Evolutionary conservation across 2,113 vertebrate species (phyloP), one percentile per base, ranked within the genome.

Genomic region (Actenoides lindsayi): DNA sequence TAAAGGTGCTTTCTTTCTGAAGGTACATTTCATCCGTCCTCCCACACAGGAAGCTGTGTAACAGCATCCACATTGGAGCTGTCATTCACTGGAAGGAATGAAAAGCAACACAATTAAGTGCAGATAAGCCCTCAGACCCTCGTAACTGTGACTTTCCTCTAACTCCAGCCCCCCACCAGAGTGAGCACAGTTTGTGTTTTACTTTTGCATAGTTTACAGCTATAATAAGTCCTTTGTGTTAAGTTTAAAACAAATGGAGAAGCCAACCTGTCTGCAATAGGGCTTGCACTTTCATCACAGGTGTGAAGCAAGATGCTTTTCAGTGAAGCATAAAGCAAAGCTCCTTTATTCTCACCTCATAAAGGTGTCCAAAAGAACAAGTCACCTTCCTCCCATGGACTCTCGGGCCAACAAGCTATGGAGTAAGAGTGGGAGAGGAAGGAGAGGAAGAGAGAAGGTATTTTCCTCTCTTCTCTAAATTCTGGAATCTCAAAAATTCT

Each of bases 1-100:
- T 23, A 91, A 96, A 71, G 65, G 62, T 62, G 53, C 48, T 94
- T 92, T 89, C 62, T 89, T 56, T 60, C 89, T 93, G 31, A 57
- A 57, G 65, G 25, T 31, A 62, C 31, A 79, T 25, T 31, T 91
- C 64, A 54, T 39, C 41, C 41, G 23, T 53, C 59, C 73, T 83
- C 91, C 92, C 79, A 90, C 25, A 0, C 82, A 93, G 62, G n/a
- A 87, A 82, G 35, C 82, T 96, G 83, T 81, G 83, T 59, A 93
- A 96, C 46, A 86, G 39, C 54, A 94, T 83, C 73, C 33, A 41
- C 39, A 41, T 41, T 20, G 77, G 50, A 92, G 63, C 48, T 67
- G 39, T 48, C 69, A 70, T 25, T 56, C 57, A 57, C 81, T 16
- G 30, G 44, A 77, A 87, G 60, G 73, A 82, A 91, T n/a, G n/a